Evolutionary conservation across 2,888 invertebrate species (phyloP), one percentile per base, ranked within the genome.

Genomic region (Thereva unica): DNA sequence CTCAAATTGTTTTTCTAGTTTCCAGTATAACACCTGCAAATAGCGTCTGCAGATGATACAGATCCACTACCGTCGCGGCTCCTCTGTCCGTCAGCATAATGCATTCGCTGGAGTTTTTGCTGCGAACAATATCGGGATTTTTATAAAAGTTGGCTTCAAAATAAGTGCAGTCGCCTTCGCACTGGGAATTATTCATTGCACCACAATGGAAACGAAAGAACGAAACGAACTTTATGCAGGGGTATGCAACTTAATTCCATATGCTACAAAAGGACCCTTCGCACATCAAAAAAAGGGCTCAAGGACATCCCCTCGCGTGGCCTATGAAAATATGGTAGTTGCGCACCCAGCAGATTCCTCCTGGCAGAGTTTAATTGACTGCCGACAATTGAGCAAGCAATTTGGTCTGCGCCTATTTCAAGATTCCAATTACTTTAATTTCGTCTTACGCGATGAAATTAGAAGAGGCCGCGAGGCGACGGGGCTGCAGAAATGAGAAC

Each of bases 401-500:
- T 68, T 66, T 66, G 44, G 64, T 68, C 57, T 35, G 56, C 57
- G 42, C 65, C 53, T 44, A 64, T 64, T 67, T 65, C 56, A 61
- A 61, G 65, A 67, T 69, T 37, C 35, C 69, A 69, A 69, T 69
- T 69, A 67, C 65, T 69, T 69, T 69, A 69, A 69, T 67, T 69
- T 69, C 49, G 64, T 52, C 52, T 50, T 52, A 63, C 52, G 52
- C 41, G 50, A 41, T 41, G 42, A 63, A 63, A 50, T 63, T 23
- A 23, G 23, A 23, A 52, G 52, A 63, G 52, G 42, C 50, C 52
- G 52, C 10, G 42, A 41, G 52, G 52, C 34, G 42, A 63, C 37
- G 63, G 34, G 52, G 52, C 49, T 61, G 68, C 63, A 63, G 67
- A 68, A 68, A 68, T 66, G 64, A 66, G 66, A 69, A 69, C 68